phyloP scores from a whole-genome alignment of 30 jellyfish, hydroid and myxozoan species.

The Sanderia malayensis region DNA sequence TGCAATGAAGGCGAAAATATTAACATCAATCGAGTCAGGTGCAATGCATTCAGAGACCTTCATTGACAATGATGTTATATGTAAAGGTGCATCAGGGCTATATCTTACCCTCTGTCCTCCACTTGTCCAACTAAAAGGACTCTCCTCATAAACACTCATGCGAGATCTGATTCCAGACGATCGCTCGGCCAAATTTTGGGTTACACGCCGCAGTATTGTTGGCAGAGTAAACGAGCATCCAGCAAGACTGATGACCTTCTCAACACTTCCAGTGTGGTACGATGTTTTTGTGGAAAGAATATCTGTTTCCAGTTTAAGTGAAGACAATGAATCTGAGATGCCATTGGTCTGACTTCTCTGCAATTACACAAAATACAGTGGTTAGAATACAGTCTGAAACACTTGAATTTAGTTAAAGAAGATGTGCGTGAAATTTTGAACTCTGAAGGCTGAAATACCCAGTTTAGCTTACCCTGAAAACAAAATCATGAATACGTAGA shows the following conservation, averaged over 20 bases:
- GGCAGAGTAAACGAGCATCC: slow-evolving; percentile 47
- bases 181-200: background rate
- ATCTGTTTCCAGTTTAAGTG: slow-evolving; percentile 12
- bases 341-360: background rate
- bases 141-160: slow-evolving; percentile 20
- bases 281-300: slow-evolving; percentile 9
- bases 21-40: no score
- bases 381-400: no score
- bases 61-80: no score
- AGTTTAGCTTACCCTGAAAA: background rate
- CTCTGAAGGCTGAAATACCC: background rate
- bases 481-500: background rate
- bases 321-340: background rate
- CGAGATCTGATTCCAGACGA: background rate
- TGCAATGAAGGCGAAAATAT: background rate
- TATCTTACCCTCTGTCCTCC: no score
- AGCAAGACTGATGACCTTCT: background rate
- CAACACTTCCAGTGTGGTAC: background rate
- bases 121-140: slow-evolving; percentile 38
- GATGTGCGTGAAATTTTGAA: no score
- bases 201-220: background rate
- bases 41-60: no score
- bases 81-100: no score
- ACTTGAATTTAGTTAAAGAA: no score
- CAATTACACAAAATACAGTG: no score